phyloP scores from a whole-genome alignment of 2,113 vertebrate species.

The Ceratotherium simum region DNA sequence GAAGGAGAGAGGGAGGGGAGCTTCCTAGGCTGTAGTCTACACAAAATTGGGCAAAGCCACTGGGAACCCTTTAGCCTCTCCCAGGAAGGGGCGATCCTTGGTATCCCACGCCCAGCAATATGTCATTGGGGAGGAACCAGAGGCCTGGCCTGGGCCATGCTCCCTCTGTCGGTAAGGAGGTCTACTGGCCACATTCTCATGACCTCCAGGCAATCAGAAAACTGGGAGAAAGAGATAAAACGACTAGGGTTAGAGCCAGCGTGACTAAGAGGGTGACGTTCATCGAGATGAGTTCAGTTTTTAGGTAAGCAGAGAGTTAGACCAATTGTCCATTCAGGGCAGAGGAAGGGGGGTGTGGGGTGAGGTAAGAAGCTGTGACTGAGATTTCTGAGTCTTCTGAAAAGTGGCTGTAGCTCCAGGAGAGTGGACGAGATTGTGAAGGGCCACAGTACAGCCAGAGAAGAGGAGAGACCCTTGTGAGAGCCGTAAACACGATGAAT shows the following conservation, averaged over 20 bases:
- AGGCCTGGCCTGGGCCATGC: not conserved
- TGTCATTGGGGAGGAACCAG: not conserved
- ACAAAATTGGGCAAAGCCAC: not conserved
- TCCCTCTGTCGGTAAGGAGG: not conserved
- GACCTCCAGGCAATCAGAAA: not conserved
- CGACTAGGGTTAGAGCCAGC: not conserved
- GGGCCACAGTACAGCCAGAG: not conserved
- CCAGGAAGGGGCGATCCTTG: not conserved
- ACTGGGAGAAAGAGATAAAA: not conserved
- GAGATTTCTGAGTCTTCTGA: not conserved
- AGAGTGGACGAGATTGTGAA: not conserved
- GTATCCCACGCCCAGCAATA: not conserved
- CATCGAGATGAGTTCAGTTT: not conserved
- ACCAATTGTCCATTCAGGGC: not conserved
- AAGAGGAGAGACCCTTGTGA: not conserved
- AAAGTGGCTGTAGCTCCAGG: not conserved
- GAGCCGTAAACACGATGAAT: not conserved
- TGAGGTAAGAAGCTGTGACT: not conserved
- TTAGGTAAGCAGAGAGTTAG: not conserved
- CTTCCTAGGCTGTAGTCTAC: not conserved
- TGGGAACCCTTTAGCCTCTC: not conserved
- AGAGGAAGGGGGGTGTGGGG: not conserved
- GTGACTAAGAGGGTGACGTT: accelerated
- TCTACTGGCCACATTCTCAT: not conserved
- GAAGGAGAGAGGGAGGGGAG: not conserved